These are phyloP conservation scores for Coremacera marginata DNA, from an alignment of 2,888 invertebrate genomes.

Conservation along the genomic window DNA sequence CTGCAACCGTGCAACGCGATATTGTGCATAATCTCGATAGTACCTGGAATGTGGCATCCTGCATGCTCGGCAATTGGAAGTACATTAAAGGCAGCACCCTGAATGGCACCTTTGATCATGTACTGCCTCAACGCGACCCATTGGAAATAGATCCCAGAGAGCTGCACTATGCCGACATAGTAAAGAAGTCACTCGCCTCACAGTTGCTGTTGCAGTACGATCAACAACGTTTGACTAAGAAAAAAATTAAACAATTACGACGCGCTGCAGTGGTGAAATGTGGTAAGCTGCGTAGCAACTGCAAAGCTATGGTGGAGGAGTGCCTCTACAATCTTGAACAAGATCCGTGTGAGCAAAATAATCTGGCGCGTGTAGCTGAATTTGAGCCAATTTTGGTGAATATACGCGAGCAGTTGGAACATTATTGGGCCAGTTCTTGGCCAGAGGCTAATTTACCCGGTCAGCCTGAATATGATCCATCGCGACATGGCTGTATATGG, in stretches of 20 bases:
- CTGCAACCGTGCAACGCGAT: conserved; percentile 70
- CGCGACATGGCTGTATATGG: conserved; percentile 73
- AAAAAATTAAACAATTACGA: conserved; percentile 47
- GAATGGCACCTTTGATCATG: conserved; percentile 55
- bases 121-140: conserved; percentile 54
- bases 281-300: conserved; percentile 49
- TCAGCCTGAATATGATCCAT: conserved; percentile 71
- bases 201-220: conserved; percentile 52
- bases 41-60: conserved; percentile 65
- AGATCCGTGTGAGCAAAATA: conserved; percentile 72
- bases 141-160: conserved; percentile 59
- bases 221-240: conserved; percentile 44
- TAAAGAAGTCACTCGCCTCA: conserved; percentile 55
- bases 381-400: conserved; percentile 46
- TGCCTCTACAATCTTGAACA: conserved; percentile 71
- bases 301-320: conserved; percentile 63
- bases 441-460: conserved; percentile 69
- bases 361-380: conserved; percentile 52
- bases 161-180: conserved; percentile 51
- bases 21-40: conserved; percentile 81
- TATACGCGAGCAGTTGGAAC: conserved; percentile 69
- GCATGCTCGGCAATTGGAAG: conserved; percentile 59
- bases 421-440: conserved; percentile 68
- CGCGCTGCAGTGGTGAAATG: conserved; percentile 51
- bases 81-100: conserved; percentile 63